Evolutionary conservation across 2,113 vertebrate species (phyloP).

Genomic region (Pygoscelis adeliae): DNA sequence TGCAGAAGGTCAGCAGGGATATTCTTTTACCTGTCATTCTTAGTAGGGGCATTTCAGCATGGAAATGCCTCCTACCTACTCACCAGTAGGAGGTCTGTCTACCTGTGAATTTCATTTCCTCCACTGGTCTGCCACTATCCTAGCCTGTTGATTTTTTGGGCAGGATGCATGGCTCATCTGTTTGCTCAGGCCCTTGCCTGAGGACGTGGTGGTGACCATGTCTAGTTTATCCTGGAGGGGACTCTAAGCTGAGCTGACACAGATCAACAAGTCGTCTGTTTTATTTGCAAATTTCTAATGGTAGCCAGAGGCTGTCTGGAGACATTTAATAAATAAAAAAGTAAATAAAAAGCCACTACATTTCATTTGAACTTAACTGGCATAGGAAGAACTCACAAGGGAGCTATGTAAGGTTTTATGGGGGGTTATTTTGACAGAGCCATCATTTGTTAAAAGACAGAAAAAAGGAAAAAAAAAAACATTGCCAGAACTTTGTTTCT

Average conservation of each 20-base stretch:
- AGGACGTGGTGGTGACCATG: neutral
- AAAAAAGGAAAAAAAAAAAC: neutral
- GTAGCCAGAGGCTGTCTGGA: neutral
- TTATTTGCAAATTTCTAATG: slow-evolving; percentile 14
- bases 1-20: neutral
- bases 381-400: neutral
- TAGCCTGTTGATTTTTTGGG: neutral
- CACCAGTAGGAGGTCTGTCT: neutral
- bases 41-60: neutral
- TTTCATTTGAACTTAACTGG: slow-evolving; percentile 13
- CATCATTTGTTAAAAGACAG: neutral
- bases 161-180: neutral
- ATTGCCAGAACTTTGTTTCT: neutral
- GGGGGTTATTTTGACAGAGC: neutral
- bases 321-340: neutral
- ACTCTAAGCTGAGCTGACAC: neutral
- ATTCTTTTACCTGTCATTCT: neutral
- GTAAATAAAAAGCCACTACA: neutral
- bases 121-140: neutral
- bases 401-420: neutral
- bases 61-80: neutral
- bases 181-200: neutral
- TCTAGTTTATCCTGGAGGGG: neutral
- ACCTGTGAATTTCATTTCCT: neutral
- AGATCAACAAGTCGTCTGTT: neutral